Conservation (phyloP, 1,140 invertebrate genomes). For the Spodoptera litura region DNA sequence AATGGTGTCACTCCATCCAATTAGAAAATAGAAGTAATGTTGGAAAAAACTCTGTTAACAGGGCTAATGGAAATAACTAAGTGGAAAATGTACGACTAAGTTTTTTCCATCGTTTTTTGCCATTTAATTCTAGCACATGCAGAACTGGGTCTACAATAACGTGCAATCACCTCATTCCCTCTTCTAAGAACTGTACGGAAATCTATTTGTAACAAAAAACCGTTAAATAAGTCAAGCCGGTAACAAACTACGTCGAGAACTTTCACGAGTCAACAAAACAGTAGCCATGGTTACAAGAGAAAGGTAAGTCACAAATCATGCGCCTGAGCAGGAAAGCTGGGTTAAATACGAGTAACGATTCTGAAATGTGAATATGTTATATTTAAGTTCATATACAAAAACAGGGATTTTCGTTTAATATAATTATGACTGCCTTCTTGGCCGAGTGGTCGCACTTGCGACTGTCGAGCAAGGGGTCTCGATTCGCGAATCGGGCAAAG, state of each 20-base stretch:
- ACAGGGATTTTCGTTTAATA: no score
- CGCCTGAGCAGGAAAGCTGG: neutral
- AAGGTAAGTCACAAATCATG: constrained; percentile 43
- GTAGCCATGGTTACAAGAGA: constrained; percentile 35
- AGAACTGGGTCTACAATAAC: neutral
- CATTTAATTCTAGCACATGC: neutral
- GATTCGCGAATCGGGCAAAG: no score
- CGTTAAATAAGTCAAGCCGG: constrained; percentile 23
- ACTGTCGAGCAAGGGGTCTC: no score
- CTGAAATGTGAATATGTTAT: no score
- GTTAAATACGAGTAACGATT: neutral
- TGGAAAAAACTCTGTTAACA: no score
- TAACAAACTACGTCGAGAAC: constrained; percentile 11
- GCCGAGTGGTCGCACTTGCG: no score
- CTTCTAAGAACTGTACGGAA: constrained; percentile 19
- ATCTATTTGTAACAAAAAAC: constrained; percentile 25
- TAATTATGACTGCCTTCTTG: no score
- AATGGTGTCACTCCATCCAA: no score
- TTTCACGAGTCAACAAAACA: constrained; percentile 35
- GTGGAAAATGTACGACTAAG: no score
- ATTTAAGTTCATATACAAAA: no score
- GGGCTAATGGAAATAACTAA: no score
- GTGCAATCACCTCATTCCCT: neutral
- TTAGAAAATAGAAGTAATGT: no score
- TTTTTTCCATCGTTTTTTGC: neutral